Conservation (phyloP, 2,888 invertebrate genomes). For the Drosophila gaucha region DNA sequence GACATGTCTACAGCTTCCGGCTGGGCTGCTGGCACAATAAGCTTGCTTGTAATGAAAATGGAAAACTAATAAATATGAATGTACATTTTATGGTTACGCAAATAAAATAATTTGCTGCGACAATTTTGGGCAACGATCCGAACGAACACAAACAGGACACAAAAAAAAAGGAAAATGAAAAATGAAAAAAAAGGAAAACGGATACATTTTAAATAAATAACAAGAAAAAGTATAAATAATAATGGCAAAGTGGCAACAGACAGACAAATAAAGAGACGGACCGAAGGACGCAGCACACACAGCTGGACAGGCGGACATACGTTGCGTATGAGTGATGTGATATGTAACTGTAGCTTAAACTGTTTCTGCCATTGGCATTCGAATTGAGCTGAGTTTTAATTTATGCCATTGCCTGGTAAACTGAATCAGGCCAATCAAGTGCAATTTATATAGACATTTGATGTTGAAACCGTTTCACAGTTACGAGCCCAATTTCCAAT, state of each 20-base stretch:
- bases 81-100: constrained; percentile 58
- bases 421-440: constrained; percentile 77
- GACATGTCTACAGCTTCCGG: constrained; percentile 66
- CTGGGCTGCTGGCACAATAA: constrained; percentile 17
- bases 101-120: constrained; percentile 61
- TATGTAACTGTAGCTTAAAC: constrained; percentile 13
- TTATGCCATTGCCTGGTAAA: constrained; percentile 72
- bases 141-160: background rate
- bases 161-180: too few relatives aligned
- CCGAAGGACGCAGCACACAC: background rate
- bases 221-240: constrained; percentile 52
- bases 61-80: constrained; percentile 67
- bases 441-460: constrained; percentile 79
- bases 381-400: constrained; percentile 61
- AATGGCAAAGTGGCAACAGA: constrained; percentile 37
- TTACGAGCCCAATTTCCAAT: constrained; percentile 57
- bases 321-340: constrained; percentile 64
- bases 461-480: constrained; percentile 67
- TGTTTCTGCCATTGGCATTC: constrained; percentile 15
- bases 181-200: background rate
- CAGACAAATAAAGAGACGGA: background rate
- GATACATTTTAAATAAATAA: constrained; percentile 69
- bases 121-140: constrained; percentile 42
- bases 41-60: constrained; percentile 27
- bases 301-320: constrained; percentile 8